phyloP scores from a whole-genome alignment of 2,888 invertebrate genomes.

The Noctua comes region DNA sequence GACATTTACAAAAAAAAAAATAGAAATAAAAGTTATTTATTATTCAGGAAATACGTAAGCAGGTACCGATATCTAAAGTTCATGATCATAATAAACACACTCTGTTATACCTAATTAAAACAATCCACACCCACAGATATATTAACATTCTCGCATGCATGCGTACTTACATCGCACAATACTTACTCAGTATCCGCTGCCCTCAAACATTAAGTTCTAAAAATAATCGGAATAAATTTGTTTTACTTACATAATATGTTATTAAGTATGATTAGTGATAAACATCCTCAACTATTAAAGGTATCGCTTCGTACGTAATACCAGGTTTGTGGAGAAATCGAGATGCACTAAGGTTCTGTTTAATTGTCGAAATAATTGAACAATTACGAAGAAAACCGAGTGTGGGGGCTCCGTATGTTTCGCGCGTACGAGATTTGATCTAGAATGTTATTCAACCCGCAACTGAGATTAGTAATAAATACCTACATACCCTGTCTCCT shows the following conservation, averaged over 20 bases:
- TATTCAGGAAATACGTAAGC: too few relatives aligned
- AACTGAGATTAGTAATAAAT: neutral
- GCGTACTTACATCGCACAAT: conserved; percentile 29
- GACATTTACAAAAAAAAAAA: neutral
- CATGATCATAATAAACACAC: conserved; percentile 6
- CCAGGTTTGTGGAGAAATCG: conserved; percentile 31
- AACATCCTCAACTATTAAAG: conserved; percentile 47
- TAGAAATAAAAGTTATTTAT: too few relatives aligned
- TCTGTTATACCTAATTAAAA: conserved; percentile 31
- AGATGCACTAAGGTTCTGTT: conserved; percentile 37
- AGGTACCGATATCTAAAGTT: neutral
- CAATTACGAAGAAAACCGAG: conserved; percentile 41
- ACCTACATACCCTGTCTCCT: too few relatives aligned
- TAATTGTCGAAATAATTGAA: conserved; percentile 65
- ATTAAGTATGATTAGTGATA: conserved; percentile 59
- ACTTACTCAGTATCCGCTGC: conserved; percentile 11
- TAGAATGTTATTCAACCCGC: conserved; percentile 23
- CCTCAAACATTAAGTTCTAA: conserved; percentile 45
- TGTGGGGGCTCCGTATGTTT: conserved; percentile 47
- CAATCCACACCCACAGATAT: conserved; percentile 10
- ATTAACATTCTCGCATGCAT: conserved; percentile 48
- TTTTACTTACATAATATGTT: conserved; percentile 58
- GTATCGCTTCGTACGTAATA: conserved; percentile 47
- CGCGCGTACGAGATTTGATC: conserved; percentile 2
- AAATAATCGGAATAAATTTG: conserved; percentile 60